Evolutionary conservation across 2,113 vertebrate species (phyloP), one percentile per base, ranked within the genome.

Genomic region (Thermophis baileyi): DNA sequence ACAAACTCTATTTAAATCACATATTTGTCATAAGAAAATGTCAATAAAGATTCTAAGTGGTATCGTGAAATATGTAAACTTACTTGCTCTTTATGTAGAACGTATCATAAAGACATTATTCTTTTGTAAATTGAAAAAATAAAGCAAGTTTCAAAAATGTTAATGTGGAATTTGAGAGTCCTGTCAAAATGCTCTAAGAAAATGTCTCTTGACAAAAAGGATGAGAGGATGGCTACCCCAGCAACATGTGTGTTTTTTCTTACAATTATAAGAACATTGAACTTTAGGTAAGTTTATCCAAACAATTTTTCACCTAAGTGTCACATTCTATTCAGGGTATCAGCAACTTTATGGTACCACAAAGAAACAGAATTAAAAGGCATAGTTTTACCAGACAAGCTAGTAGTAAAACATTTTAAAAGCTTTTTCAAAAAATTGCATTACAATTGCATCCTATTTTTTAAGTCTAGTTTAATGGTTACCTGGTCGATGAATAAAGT

Each of bases 71-170:
- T 89, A 90, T 16, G 91, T 27, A 40, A 50, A 27, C 0, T 10
- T 11, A 74, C 0, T 24, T 50, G 16, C 35, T 89, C 27, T 92
- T 85, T 85, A 74, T 88, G 89, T 85, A 53, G 3, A 92, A 55
- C 35, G 25, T 85, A 92, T 49, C 0, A 47, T 55, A 35, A 24
- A 85, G 87, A 91, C 5, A 87, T 90, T 30, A 50, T 93, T 89
- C n/a, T 60, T 46, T 1, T 0, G 0, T 57, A 89, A 92, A 89
- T 92, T 85, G 85, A 94, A 94, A 89, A 94, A 94, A 89, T 10
- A 3, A 94, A 95, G 35, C 53, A 90, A 93, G 11, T 0, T 0
- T 74, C 14, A 8, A 24, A 4, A 7, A 89, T 16, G 30, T 74
- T n/a, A 3, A 54, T 81, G 16, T 0, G 2, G 57, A 44, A 20